Evolutionary conservation across 2,888 invertebrate species (phyloP), one percentile per base, ranked within the genome.

Genomic region (Lepeophtheirus nordmannii): DNA sequence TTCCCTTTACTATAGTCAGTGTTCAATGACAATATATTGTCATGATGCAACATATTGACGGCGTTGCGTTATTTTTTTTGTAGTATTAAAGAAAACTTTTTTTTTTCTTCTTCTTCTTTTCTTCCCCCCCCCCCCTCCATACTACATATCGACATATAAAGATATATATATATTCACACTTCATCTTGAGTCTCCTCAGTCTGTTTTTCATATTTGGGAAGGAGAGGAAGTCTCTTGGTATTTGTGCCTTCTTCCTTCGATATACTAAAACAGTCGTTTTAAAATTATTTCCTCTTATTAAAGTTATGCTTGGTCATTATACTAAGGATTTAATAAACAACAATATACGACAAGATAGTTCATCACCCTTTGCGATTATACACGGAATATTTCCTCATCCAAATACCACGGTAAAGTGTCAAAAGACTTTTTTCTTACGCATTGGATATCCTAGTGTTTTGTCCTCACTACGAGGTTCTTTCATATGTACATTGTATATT

Each of bases 291-390:
- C 8, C 17, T 8, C 17, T 17, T 17, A 46, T 46, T 46, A 46
- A 46, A 46, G 53, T 46, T 46, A 46, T 46, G 53, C 53, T 46
- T 46, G 53, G 53, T 46, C 53, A 46, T n/a, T 46, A n/a, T 46
- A 14, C 53, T 3, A 46, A 46, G 53, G 53, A 46, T n/a, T 14
- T 17, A 14, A 17, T n/a, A 2, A 46, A 46, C 5, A n/a, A 46
- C 8, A 46, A 14, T 46, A 46, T 14, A 14, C 17, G n/a, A 46
- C 14, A 46, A 46, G 17, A n/a, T 17, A 46, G 53, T 46, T 46
- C 53, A n/a, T 30, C 30, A 30, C 7, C 30, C 30, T 30, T 7
- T 5, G 30, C 30, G 30, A 30, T 30, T 30, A 30, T 30, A 30
- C 30, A 30, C 30, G 30, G 30, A 30, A 30, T 5, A 5, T 30